These are phyloP conservation scores for Drosophila pallidifrons DNA, from an alignment of 1,140 invertebrate species.

Conservation along the genomic window DNA sequence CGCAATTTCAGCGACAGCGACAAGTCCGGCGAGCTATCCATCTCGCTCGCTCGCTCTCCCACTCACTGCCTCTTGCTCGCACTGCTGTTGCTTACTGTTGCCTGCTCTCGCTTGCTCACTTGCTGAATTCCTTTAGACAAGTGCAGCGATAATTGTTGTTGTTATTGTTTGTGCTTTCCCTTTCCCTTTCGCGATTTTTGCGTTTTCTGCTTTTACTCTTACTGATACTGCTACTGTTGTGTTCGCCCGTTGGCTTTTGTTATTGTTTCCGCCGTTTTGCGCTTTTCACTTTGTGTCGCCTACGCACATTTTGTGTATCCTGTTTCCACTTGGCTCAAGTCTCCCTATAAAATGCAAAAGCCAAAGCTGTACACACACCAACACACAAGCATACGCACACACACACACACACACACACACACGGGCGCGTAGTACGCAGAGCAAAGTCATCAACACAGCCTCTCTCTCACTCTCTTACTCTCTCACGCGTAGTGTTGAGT, in stretches of 20 bases:
- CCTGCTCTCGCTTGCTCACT: neutral
- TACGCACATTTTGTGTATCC: constrained; percentile 56
- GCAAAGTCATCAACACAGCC: constrained; percentile 6
- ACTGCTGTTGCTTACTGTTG: constrained; percentile 8
- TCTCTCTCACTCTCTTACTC: constrained; percentile 2
- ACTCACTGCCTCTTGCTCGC: neutral
- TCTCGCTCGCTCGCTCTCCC: constrained; percentile 15
- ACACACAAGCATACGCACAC: constrained; percentile 20
- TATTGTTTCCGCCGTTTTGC: constrained; percentile 32
- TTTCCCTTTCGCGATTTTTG: neutral
- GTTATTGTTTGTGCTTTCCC: constrained; percentile 6
- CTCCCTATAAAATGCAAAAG: constrained; percentile 42
- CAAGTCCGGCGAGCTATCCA: constrained; percentile 93
- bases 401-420: constrained; percentile 15
- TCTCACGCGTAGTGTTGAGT: neutral
- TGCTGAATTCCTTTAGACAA: constrained; percentile 7
- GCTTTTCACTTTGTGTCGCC: constrained; percentile 34
- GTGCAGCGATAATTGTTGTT: neutral
- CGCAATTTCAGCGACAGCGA: constrained; percentile 91
- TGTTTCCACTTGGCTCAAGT: constrained; percentile 24
- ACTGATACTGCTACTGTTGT: neutral
- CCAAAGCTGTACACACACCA: constrained; percentile 28
- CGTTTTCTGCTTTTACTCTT: neutral
- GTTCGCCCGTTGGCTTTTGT: constrained; percentile 16
- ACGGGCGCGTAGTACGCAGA: constrained; percentile 2